Base-by-base conservation (phyloP, 2,797 vertebrate species). In the Ctenochaetus hawaiiensis region DNA sequence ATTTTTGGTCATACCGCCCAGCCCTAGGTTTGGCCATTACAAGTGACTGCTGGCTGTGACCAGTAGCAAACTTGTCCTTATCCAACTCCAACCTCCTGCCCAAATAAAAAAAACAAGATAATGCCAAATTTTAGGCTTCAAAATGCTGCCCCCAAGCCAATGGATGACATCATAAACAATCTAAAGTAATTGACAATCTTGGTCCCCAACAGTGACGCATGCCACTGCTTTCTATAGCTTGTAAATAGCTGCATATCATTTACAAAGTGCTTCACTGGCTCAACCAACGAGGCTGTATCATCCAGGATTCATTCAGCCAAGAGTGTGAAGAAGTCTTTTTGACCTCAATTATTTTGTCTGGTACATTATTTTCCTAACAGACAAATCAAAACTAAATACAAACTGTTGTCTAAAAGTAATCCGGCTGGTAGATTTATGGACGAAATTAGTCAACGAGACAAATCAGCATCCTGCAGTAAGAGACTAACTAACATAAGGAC, bases 211-310 rank as follows among this genome's bases (percentile, higher is more conserved):
- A 49, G 23, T 26, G 66, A 59, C 1, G 0, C 26, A 34, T 26
- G 37, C 41, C 3, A 14, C 18, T 22, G 56, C 34, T 69, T 57
- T 72, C 59, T 17, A 17, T 5, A 68, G 41, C 59, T 49, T 67
- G 54, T 72, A 58, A 69, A 78, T 43, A 62, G 30, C 8, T 61
- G 52, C 43, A 67, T 7, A 56, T 53, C 63, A 75, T 80, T 64
- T 43, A 44, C 45, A 41, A 67, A 73, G 60, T 58, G 69, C 60
- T 41, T 58, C 68, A 62, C 45, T 73, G 73, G 73, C 82, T 69
- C 37, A 43, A 34, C 59, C 44, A 45, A 13, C 43, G 1, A 64
- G 17, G 47, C 47, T 69, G 78, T 30, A 56, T 41, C 22, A 17
- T 12, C 64, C n/a, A 44, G 54, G 30, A 59, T 20, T 65, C 9